A percentile compares a stretch with the other conserved stretches of the same genome.
These are phyloP conservation scores for Orbicella faveolata DNA, from an alignment of 64 coral and sea anemone species.

Conservation along the genomic window DNA sequence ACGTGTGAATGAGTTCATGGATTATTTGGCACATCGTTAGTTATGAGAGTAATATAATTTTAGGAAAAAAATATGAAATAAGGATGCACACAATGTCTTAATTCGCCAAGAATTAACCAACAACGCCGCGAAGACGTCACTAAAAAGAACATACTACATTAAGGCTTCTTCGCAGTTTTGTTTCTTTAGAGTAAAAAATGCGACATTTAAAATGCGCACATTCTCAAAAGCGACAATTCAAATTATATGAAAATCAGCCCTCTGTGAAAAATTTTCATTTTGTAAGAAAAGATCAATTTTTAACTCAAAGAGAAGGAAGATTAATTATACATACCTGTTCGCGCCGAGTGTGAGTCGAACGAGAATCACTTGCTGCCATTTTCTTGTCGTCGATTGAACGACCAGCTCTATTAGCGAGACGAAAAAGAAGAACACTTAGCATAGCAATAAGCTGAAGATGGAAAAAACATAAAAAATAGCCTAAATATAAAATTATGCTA, in stretches of 20 bases:
- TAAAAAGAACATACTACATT: neutral
- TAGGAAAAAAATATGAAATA: too few species aligned
- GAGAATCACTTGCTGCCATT: conserved; percentile 21
- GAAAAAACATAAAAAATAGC: neutral
- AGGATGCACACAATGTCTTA: too few species aligned
- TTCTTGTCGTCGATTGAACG: neutral
- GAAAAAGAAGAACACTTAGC: neutral
- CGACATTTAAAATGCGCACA: neutral
- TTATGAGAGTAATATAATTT: too few species aligned
- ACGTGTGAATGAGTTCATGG: too few species aligned
- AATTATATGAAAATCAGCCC: neutral
- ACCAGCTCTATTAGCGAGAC: neutral
- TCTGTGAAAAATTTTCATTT: neutral
- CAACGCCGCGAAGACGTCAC: neutral
- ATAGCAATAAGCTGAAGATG: neutral
- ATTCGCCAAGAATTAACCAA: neutral
- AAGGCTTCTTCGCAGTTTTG: neutral
- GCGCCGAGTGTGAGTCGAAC: conserved; percentile 4
- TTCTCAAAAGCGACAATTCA: neutral
- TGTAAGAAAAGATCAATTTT: neutral
- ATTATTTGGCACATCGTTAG: too few species aligned
- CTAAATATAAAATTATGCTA: neutral
- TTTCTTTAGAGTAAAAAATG: neutral
- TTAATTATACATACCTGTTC: conserved; percentile 14
- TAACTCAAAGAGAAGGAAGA: neutral